A percentile compares a stretch with the other conserved stretches of the same genome.
Conservation (phyloP, 2,113 vertebrate species). For the Protomyctophum bolini region DNA sequence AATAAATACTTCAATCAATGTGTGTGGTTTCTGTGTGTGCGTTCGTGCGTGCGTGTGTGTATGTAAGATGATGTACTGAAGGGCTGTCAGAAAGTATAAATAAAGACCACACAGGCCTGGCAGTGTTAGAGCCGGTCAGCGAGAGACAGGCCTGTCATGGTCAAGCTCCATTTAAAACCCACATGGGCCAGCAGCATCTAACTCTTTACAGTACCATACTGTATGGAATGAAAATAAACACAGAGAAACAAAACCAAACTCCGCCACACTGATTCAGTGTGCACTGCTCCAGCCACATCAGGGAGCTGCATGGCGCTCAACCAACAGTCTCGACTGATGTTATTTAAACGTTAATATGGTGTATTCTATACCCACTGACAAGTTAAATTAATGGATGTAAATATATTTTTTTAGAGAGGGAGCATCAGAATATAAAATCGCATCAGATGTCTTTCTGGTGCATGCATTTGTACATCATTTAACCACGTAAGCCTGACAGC, state of each 20-base stretch:
- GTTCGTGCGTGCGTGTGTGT: neutral
- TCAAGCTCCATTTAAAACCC: constrained; percentile 6
- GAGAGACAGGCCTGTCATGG: constrained; percentile 10
- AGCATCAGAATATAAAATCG: constrained; percentile 9
- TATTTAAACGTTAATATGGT: neutral
- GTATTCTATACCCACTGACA: neutral
- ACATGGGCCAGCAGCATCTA: neutral
- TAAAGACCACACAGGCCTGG: neutral
- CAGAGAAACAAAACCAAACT: constrained; percentile 11
- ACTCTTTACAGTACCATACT: constrained; percentile 3
- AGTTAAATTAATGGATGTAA: neutral
- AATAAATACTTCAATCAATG: neutral
- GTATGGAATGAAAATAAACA: neutral
- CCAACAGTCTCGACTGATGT: neutral
- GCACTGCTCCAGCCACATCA: constrained; percentile 4
- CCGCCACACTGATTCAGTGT: neutral
- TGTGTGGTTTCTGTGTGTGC: neutral
- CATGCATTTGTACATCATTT: neutral
- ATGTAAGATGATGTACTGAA: constrained; percentile 5
- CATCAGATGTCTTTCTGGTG: constrained; percentile 1
- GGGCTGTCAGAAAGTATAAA: constrained; percentile 1
- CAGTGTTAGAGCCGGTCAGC: constrained; percentile 20
- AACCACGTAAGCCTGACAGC: neutral
- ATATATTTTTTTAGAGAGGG: constrained; percentile 10
- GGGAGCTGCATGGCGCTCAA: neutral